These are phyloP conservation scores for Hepsetus odoe DNA, from an alignment of 2,113 vertebrate species.

Conservation along the genomic window DNA sequence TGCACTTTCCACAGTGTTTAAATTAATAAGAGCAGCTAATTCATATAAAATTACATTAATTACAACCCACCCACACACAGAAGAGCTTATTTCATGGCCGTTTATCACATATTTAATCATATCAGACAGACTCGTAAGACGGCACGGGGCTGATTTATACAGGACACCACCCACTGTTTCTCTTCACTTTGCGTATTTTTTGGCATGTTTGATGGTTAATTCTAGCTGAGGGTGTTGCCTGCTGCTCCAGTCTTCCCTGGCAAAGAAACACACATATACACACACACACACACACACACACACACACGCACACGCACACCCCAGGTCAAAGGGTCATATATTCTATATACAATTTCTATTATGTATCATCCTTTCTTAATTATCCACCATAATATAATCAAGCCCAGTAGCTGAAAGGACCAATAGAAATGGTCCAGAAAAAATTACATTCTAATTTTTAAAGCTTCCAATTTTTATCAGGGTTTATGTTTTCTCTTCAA, in stretches of 20 bases:
- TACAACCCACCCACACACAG: neutral
- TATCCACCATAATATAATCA: no score
- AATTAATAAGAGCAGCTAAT: no score
- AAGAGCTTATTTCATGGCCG: neutral
- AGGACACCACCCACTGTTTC: neutral
- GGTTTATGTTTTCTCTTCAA: no score
- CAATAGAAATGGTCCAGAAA: no score
- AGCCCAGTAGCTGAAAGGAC: no score
- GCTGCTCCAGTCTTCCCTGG: neutral
- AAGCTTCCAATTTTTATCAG: no score
- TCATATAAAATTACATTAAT: no score
- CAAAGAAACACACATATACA: neutral
- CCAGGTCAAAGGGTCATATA: no score
- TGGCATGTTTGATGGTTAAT: neutral
- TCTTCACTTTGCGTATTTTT: neutral
- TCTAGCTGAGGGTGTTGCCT: constrained; percentile 13
- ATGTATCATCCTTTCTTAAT: no score
- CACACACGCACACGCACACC: neutral
- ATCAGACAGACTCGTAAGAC: neutral
- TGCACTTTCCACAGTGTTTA: no score
- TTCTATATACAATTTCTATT: no score
- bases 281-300: neutral
- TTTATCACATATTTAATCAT: neutral
- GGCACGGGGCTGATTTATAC: neutral
- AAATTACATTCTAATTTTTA: no score